Percentiles rank a stretch among this genome's conserved stretches.
Conservation (phyloP, 1,140 invertebrate species). For the Papilio glaucus region DNA sequence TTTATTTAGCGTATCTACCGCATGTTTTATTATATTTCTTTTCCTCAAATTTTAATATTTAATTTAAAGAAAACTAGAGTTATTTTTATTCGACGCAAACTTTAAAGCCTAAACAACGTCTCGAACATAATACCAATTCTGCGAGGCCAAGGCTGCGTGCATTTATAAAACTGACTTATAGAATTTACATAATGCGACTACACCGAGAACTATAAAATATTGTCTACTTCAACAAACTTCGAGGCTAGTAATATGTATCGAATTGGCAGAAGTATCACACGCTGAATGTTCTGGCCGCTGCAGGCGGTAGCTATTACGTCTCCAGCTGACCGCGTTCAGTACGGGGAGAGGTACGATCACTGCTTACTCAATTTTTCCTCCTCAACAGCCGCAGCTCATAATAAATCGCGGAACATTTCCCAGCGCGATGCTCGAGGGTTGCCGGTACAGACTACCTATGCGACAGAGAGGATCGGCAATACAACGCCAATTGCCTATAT, state of each 20-base stretch:
- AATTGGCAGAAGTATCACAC: background rate
- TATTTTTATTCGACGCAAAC: too few species aligned
- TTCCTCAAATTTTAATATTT: too few species aligned
- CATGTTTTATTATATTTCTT: too few species aligned
- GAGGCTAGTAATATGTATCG: too few species aligned
- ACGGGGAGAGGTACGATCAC: slow-evolving; percentile 20
- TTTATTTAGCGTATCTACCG: background rate
- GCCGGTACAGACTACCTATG: slow-evolving; percentile 23
- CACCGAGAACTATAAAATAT: too few species aligned
- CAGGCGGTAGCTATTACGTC: background rate
- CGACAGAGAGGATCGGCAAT: background rate
- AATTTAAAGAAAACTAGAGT: too few species aligned
- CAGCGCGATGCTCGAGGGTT: slow-evolving; percentile 30
- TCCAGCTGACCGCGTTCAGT: slow-evolving; percentile 7
- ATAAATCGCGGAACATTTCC: slow-evolving; percentile 40
- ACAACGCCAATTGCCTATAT: background rate
- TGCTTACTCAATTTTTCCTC: slow-evolving; percentile 36
- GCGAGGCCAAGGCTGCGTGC: too few species aligned
- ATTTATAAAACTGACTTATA: too few species aligned
- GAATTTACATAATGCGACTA: too few species aligned
- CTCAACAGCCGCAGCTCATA: slow-evolving; percentile 35
- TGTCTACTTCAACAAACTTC: too few species aligned
- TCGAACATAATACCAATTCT: too few species aligned
- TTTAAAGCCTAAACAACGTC: too few species aligned
- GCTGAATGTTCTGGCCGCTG: background rate